phyloP scores from a whole-genome alignment of 2,797 vertebrate genomes.

The Siniperca scherzeri region DNA sequence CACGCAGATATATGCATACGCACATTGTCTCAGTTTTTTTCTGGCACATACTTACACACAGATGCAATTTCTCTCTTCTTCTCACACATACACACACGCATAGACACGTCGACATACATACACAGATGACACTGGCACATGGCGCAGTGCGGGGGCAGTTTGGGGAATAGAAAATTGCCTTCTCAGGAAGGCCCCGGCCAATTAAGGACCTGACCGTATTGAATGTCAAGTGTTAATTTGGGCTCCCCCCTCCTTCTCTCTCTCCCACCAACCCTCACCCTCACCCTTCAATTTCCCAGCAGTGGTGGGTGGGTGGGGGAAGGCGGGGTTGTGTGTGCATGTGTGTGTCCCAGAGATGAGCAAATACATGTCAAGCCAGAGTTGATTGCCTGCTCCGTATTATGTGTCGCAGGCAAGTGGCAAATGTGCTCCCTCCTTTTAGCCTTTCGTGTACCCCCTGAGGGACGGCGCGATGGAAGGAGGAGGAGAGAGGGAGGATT shows the following conservation, averaged over 20 bases:
- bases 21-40: conserved; percentile 68
- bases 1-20: conserved; percentile 64
- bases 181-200: conserved; percentile 99
- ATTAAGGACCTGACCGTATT: conserved; percentile 99
- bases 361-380: conserved; percentile 99
- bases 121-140: conserved; percentile 87
- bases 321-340: conserved; percentile 85
- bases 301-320: conserved; percentile 54
- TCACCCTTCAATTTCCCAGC: conserved; percentile 77
- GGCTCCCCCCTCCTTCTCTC: conserved; percentile 84
- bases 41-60: conserved; percentile 74
- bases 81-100: conserved; percentile 52
- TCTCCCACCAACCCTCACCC: conserved; percentile 30
- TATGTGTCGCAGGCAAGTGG: conserved; percentile 98
- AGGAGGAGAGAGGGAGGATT: conserved; percentile 86
- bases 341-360: conserved; percentile 96
- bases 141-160: conserved; percentile 93
- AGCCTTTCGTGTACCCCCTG: conserved; percentile 72
- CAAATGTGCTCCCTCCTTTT: conserved; percentile 94
- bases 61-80: conserved; percentile 58
- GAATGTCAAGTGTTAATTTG: conserved; percentile 99
- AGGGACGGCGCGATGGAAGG: conserved; percentile 69
- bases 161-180: conserved; percentile 99
- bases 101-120: conserved; percentile 46
- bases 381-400: conserved; percentile 97